Evolutionary conservation across 2,888 invertebrate genomes (phyloP), one percentile per base, ranked within the genome.

Genomic region (Noctua pronuba): DNA sequence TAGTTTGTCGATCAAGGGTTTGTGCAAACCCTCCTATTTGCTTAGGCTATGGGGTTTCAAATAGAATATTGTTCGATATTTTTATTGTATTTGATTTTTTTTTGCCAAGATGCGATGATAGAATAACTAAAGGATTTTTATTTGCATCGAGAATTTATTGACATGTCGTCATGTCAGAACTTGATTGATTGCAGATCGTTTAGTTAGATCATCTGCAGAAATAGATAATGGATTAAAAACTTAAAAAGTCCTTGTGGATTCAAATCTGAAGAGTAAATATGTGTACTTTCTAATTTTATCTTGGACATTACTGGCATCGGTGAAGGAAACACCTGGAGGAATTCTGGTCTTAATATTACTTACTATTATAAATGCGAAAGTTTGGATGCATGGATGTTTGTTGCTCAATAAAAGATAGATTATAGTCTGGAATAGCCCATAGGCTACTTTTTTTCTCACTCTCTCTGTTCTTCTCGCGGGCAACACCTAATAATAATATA

Each of bases 1-100:
- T 55, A 65, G 83, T 83, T 80, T 66, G 67, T 75, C 82, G 85
- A 86, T 86, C 84, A 82, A 82, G 87, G 86, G 87, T 79, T 76
- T 79, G 81, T 72, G 35, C 74, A 74, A 79, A 52, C 85, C 75
- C 83, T 62, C 74, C 41, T 75, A 55, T 79, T 74, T 77, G 55
- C 49, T 67, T 58, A 70, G 16, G 60, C 10, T 60, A 71, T 68
- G 67, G 81, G 82, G 77, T 81, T 73, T 74, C 67, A 72, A 76
- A 81, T 71, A 66, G 60, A 68, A 55, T 79, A 86, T 78, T 78
- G 49, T 70, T 68, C 58, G 52, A 75, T 81, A 74, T 84, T 83
- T 78, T 86, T 78, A 74, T 83, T 83, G 49, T 41, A 49, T 65
- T 64, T 52, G 11, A 21, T 2, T 69, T 21, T 69, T 21, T 68